Evolutionary conservation across 1,140 invertebrate species (phyloP).

Genomic region (Cyrtorhinus lividipennis): DNA sequence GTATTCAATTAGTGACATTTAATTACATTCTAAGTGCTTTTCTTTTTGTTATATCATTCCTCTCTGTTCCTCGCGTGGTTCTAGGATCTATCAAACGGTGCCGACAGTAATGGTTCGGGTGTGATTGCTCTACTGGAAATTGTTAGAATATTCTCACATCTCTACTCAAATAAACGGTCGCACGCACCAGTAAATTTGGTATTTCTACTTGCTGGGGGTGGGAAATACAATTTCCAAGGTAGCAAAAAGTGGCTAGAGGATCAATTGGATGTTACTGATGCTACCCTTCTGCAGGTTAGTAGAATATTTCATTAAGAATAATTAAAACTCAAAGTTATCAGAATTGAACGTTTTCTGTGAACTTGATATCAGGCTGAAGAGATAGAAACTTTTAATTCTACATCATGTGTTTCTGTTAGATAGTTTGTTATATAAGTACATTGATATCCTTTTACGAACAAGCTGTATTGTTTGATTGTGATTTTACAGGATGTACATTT

Average conservation of each 20-base stretch:
- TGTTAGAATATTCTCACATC: conserved; percentile 71
- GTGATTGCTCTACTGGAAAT: conserved; percentile 77
- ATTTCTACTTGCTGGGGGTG: conserved; percentile 81
- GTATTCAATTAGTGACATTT: too few relatives aligned
- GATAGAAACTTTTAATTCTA: too few relatives aligned
- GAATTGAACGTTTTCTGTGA: too few relatives aligned
- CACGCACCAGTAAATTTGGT: conserved; percentile 74
- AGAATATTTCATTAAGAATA: not conserved
- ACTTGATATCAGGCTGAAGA: too few relatives aligned
- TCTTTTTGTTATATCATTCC: too few relatives aligned
- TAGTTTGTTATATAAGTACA: too few relatives aligned
- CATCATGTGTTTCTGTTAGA: too few relatives aligned
- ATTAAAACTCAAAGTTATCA: too few relatives aligned
- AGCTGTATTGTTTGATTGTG: conserved; percentile 18
- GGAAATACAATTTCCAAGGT: conserved; percentile 91
- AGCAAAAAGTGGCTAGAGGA: conserved; percentile 95
- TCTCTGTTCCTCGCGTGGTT: too few relatives aligned
- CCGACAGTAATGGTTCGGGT: conserved; percentile 89
- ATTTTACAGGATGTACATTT: conserved; percentile 63
- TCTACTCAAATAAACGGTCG: conserved; percentile 70
- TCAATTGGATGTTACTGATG: conserved; percentile 62
- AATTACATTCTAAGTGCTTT: too few relatives aligned
- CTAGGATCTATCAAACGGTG: conserved; percentile 67
- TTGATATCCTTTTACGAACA: too few relatives aligned
- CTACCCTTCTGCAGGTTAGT: conserved; percentile 48